Percentiles rank a stretch among this genome's conserved stretches.
Conservation (phyloP, 2,113 vertebrate genomes). For the Crypturellus undulatus region DNA sequence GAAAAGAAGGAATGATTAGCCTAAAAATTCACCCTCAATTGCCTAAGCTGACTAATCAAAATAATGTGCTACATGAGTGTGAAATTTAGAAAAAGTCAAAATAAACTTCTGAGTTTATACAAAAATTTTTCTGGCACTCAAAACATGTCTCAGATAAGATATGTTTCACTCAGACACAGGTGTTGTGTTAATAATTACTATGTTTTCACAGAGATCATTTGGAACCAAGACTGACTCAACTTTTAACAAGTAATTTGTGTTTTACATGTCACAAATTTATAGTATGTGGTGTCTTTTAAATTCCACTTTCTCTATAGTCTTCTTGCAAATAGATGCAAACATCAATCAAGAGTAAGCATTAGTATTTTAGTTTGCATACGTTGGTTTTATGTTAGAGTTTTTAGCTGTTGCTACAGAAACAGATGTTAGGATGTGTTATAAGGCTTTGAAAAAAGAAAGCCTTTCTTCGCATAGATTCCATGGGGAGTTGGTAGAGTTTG, state of each 20-base stretch:
- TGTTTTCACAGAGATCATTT: background rate
- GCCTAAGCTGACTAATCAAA: conserved; percentile 29
- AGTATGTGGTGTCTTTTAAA: background rate
- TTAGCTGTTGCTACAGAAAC: conserved; percentile 27
- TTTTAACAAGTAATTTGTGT: background rate
- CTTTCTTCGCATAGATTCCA: background rate
- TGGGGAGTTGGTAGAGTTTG: background rate
- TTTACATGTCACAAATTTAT: background rate
- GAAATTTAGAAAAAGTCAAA: background rate
- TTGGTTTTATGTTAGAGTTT: background rate
- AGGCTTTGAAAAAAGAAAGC: background rate
- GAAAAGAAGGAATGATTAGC: background rate
- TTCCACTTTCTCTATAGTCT: background rate
- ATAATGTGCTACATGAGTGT: background rate
- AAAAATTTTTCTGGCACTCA: background rate
- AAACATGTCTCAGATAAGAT: background rate
- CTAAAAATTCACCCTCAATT: background rate
- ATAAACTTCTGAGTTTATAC: background rate
- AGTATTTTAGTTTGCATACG: conserved; percentile 8
- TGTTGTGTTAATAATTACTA: background rate
- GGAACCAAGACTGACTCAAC: background rate
- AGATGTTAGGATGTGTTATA: background rate
- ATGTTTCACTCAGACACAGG: background rate
- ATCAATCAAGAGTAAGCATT: conserved; percentile 5
- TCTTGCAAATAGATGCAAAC: background rate